phyloP scores from a whole-genome alignment of 2,888 invertebrate species.

The Suillia variegata region DNA sequence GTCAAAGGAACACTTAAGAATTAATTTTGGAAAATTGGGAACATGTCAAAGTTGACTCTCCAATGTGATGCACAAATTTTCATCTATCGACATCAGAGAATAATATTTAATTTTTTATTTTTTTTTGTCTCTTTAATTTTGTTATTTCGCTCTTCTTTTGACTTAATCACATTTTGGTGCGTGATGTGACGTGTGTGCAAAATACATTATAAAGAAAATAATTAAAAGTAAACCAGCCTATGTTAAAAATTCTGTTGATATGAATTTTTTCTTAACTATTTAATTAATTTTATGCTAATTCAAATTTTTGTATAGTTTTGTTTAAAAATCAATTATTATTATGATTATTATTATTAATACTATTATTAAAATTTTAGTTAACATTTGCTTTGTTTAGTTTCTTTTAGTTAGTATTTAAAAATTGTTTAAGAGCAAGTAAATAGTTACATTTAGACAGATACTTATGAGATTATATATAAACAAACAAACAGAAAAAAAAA shows the following conservation, averaged over 20 bases:
- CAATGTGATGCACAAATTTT: no score
- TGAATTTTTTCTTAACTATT: constrained; percentile 39
- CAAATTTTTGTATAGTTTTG: constrained; percentile 25
- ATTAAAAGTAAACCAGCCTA: constrained; percentile 37
- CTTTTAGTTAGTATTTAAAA: constrained; percentile 38
- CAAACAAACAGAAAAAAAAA: no score
- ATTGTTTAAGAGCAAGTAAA: constrained; percentile 13
- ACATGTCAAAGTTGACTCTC: no score
- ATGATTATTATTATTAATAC: constrained; percentile 5
- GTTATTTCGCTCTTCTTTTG: neutral
- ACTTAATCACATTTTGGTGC: neutral
- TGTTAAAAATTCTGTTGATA: constrained; percentile 48
- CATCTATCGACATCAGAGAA: no score
- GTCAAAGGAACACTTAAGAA: no score
- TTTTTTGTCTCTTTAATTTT: neutral
- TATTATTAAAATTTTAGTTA: neutral
- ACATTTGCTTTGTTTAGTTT: constrained; percentile 44
- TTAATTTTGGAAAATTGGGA: no score
- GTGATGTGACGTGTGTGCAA: constrained; percentile 30
- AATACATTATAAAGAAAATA: constrained; percentile 35
- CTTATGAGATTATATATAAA: constrained; percentile 31
- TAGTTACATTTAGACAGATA: constrained; percentile 22
- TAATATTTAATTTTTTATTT: neutral
- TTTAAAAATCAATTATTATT: constrained; percentile 25
- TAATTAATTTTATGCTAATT: neutral